phyloP scores from a whole-genome alignment of 2,113 vertebrate species.

The Tyrannus savana region DNA sequence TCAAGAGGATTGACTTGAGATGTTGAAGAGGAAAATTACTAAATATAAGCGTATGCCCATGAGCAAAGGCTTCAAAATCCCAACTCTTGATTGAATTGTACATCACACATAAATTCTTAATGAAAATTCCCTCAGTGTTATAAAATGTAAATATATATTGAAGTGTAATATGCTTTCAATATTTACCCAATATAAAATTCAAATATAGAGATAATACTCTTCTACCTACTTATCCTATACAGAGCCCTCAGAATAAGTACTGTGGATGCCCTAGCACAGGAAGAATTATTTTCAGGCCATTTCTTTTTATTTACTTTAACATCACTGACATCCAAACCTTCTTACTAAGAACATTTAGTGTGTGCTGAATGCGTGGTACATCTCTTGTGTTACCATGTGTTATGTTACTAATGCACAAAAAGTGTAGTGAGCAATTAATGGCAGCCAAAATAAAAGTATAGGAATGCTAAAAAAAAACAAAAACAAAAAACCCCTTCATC shows the following conservation, averaged over 20 bases:
- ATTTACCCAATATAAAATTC: neutral
- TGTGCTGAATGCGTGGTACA: no score
- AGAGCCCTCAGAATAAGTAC: neutral
- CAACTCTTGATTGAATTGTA: neutral
- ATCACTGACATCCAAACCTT: neutral
- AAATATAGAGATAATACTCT: neutral
- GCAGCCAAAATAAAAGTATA: neutral
- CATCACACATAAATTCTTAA: neutral
- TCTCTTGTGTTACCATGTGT: neutral
- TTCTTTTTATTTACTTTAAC: neutral
- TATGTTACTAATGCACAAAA: neutral
- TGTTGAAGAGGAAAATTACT: neutral
- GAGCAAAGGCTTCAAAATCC: neutral
- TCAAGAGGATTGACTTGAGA: neutral
- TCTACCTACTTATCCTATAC: neutral
- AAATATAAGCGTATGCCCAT: neutral
- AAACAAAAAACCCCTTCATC: accelerated
- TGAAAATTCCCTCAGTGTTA: neutral
- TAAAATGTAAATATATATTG: neutral
- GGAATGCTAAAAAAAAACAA: neutral
- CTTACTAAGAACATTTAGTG: neutral
- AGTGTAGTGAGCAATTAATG: neutral
- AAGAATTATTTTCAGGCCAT: neutral
- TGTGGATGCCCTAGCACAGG: neutral
- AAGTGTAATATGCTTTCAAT: neutral